Base-by-base conservation (phyloP, 2,888 invertebrate species). In the Hirtodrosophila confusa region DNA sequence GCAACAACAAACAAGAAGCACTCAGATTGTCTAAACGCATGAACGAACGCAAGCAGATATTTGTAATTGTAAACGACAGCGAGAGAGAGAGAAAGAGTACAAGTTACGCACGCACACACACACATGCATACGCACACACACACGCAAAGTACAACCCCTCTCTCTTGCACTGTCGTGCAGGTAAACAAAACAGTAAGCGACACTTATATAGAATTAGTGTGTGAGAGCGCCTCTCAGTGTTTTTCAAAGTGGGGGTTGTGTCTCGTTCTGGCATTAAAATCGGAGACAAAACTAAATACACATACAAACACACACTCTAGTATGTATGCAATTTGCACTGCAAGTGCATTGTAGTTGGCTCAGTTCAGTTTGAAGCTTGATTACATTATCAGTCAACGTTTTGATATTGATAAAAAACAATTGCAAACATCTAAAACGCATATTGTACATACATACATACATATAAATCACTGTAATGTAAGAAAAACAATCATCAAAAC, bases 131-230 rank as follows among this genome's bases (percentile, higher is more conserved):
- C 41, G 48, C 9, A 27, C n/a, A 43, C 36, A 44, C 54, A 36
- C 37, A 60, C 33, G 39, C 27, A 29, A 66, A 35, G 33, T 50
- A 41, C 62, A 61, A 69, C 68, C 63, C 62, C 69, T 56, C 69
- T 67, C 50, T 17, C 5, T 8, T 31, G 36, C 24, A 39, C 11
- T 47, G 29, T 12, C 37, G 37, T 43, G 53, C 87, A 80, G 80
- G 80, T 80, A 80, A 73, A 73, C 73, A 73, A 73, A 76, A 72
- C 75, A 61, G 73, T 77, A 77, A 77, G 73, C 78, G 74, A 44
- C 74, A 53, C 55, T 77, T 73, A 62, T 45, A 55, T 45, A 55
- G 29, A 61, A 60, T 61, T 50, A 49, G 56, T 57, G 54, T 57
- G 56, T 55, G 63, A 61, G 78, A 74, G 74, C 31, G 61, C 24